Evolutionary conservation across 2,113 vertebrate genomes (phyloP).

Genomic region (Macquaria australasica): DNA sequence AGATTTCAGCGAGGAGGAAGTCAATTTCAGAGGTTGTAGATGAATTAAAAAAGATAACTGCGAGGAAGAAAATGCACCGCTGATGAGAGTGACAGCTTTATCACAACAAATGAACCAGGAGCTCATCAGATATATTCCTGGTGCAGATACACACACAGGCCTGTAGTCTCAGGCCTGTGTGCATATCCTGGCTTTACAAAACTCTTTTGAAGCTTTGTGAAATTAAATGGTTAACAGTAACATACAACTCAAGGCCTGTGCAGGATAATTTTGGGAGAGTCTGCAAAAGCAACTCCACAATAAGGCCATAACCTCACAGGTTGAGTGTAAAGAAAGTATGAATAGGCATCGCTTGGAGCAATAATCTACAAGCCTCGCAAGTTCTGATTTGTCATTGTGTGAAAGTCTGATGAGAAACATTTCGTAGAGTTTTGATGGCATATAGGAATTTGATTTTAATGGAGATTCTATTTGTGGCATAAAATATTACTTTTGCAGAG

Average conservation of each 20-base stretch:
- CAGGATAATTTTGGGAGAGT: neutral
- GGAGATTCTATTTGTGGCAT: neutral
- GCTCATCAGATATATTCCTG: neutral
- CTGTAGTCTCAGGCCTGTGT: slow-evolving; percentile 13
- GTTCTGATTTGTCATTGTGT: neutral
- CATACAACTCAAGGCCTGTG: neutral
- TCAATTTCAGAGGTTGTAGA: neutral
- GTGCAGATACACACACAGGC: slow-evolving; percentile 2
- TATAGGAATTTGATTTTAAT: neutral
- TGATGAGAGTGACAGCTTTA: neutral
- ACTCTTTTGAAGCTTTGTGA: neutral
- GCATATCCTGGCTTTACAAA: neutral
- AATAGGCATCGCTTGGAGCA: neutral
- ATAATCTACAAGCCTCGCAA: neutral
- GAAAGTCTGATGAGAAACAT: neutral
- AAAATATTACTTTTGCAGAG: neutral
- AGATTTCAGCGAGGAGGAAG: slow-evolving; percentile 28
- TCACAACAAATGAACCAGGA: neutral
- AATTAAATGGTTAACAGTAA: neutral
- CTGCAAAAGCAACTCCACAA: slow-evolving; percentile 16
- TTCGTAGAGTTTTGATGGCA: neutral
- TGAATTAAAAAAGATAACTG: neutral
- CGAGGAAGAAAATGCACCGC: neutral
- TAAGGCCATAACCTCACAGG: neutral
- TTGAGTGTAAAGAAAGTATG: neutral